A percentile compares a stretch with the other conserved stretches of the same genome.
Evolutionary conservation across 2,888 invertebrate species (phyloP).

Genomic region (Bedellia somnulentella): DNA sequence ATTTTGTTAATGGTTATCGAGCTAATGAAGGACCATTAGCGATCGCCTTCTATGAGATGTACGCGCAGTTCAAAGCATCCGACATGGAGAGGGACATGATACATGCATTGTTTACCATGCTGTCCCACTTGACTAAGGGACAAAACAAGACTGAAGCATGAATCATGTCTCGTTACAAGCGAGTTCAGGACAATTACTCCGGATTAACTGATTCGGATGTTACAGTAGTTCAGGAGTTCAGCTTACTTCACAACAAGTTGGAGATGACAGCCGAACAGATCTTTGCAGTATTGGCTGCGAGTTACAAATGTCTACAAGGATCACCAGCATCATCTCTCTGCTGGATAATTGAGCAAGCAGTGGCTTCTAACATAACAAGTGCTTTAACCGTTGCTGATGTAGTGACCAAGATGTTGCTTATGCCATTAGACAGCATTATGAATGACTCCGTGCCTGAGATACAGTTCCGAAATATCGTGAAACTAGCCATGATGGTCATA

Average conservation of each 20-base stretch:
- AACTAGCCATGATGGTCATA: background rate
- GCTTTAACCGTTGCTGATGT: background rate
- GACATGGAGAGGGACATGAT: background rate
- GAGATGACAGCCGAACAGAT: background rate
- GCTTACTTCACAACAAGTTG: background rate
- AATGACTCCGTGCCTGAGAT: background rate
- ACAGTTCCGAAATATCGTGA: background rate
- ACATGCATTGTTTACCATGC: background rate
- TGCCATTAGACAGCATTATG: background rate
- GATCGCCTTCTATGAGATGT: no score
- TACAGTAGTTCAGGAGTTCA: background rate
- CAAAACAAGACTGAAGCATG: background rate
- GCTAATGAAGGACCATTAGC: no score
- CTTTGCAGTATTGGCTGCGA: background rate
- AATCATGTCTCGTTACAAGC: background rate
- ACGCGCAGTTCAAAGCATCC: background rate
- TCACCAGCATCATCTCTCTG: background rate
- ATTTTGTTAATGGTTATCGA: no score
- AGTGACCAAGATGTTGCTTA: background rate
- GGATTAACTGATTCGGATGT: background rate
- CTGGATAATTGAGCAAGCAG: background rate
- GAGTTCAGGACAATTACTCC: background rate
- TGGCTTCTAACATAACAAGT: background rate
- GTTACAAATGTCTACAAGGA: background rate
- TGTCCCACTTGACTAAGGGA: background rate